phyloP scores from a whole-genome alignment of 2,113 vertebrate species.

The Micronisus gabar region DNA sequence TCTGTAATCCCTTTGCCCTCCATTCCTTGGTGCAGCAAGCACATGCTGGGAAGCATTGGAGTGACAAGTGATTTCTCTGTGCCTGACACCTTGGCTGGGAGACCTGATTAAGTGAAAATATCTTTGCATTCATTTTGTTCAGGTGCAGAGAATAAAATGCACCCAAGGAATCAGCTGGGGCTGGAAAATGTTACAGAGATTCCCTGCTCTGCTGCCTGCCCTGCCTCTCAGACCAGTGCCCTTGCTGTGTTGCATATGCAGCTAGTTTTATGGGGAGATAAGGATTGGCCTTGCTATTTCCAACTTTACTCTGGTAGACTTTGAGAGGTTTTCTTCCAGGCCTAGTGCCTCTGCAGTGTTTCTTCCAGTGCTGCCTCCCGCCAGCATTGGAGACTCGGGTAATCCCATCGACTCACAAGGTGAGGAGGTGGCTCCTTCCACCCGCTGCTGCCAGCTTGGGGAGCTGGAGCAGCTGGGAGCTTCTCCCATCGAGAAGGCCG shows the following conservation, averaged over 20 bases:
- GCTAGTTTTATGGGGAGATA: neutral
- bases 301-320: neutral
- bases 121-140: slow-evolving; percentile 62
- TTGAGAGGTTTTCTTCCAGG: neutral
- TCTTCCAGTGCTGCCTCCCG: neutral
- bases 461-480: neutral
- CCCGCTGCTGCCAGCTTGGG: neutral
- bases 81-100: slow-evolving; percentile 63
- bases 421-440: neutral
- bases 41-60: slow-evolving; percentile 61
- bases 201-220: neutral
- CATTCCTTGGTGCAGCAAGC: slow-evolving; percentile 60
- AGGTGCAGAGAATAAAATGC: slow-evolving; percentile 30
- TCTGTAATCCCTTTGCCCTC: slow-evolving; percentile 76
- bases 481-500: neutral
- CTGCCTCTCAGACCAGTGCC: neutral
- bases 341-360: neutral
- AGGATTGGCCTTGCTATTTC: slow-evolving; percentile 4
- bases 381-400: neutral
- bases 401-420: neutral
- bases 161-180: neutral
- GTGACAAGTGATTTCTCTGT: slow-evolving; percentile 73
- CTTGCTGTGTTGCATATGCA: neutral
- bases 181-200: neutral
- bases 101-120: slow-evolving; percentile 75